phyloP scores from a whole-genome alignment of 2,888 invertebrate genomes.

The Opisthograptis luteolata region DNA sequence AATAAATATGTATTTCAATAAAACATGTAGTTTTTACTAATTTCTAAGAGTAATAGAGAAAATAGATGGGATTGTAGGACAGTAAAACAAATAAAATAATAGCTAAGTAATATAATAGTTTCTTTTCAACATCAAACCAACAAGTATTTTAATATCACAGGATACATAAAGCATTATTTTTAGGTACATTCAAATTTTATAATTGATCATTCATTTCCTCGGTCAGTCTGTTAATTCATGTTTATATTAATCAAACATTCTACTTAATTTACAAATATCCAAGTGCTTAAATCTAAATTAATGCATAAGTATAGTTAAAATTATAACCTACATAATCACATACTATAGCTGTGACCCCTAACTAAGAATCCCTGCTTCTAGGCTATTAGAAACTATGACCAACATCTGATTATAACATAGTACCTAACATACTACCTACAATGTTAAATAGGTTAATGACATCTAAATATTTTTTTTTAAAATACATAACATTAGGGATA shows the following conservation, averaged over 20 bases:
- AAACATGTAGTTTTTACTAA: too few relatives aligned
- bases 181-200: slow-evolving; percentile 30
- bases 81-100: slow-evolving; percentile 8
- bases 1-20: too few relatives aligned
- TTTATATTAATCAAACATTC: slow-evolving; percentile 10
- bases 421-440: too few relatives aligned
- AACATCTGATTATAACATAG: too few relatives aligned
- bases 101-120: slow-evolving; percentile 12
- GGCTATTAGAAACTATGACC: too few relatives aligned
- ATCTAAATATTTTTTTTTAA: neutral
- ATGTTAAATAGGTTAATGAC: neutral
- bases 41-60: neutral
- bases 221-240: slow-evolving; percentile 43
- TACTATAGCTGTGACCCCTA: too few relatives aligned
- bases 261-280: slow-evolving; percentile 12
- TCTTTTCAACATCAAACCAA: slow-evolving; percentile 23
- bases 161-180: slow-evolving; percentile 35
- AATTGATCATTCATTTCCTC: slow-evolving; percentile 34
- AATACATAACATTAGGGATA: neutral
- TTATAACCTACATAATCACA: too few relatives aligned
- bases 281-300: neutral
- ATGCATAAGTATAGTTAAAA: neutral
- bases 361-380: too few relatives aligned
- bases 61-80: neutral
- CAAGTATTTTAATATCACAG: slow-evolving; percentile 57